Conservation (phyloP, 2,113 vertebrate species). For the Poeciliopsis occidentalis region DNA sequence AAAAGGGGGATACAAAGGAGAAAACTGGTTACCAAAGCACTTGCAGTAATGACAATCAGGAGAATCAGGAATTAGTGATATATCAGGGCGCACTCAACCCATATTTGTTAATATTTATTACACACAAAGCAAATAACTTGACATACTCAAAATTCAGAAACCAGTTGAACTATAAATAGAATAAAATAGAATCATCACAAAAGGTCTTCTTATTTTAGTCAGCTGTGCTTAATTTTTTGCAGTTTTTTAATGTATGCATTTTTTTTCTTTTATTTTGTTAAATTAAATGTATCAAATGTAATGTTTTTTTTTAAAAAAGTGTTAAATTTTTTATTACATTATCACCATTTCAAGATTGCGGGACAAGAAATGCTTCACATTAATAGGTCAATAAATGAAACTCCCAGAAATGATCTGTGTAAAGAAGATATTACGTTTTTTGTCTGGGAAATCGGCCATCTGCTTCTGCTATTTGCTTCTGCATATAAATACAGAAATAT, state of each 20-base stretch:
- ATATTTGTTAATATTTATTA: not conserved
- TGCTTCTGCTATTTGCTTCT: too few species aligned
- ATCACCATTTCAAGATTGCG: not conserved
- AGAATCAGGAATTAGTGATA: conserved; percentile 5
- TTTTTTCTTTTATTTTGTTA: too few species aligned
- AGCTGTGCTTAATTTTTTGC: not conserved
- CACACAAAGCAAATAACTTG: not conserved
- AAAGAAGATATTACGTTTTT: not conserved
- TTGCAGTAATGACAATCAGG: conserved; percentile 10
- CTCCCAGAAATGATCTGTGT: not conserved
- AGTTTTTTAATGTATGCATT: not conserved
- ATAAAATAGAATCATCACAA: not conserved
- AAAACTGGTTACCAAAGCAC: conserved; percentile 25
- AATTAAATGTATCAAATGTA: too few species aligned
- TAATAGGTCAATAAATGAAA: not conserved
- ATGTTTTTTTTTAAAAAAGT: not conserved
- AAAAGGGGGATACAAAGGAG: conserved; percentile 28
- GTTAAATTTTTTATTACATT: not conserved
- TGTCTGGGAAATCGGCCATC: not conserved
- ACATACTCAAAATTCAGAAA: not conserved
- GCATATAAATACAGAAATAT: too few species aligned
- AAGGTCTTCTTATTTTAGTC: not conserved
- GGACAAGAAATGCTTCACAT: not conserved
- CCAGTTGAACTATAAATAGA: not conserved
- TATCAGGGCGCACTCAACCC: not conserved